Base-by-base conservation (phyloP, 2,888 invertebrate species). In the Gonocerus acuteangulatus region DNA sequence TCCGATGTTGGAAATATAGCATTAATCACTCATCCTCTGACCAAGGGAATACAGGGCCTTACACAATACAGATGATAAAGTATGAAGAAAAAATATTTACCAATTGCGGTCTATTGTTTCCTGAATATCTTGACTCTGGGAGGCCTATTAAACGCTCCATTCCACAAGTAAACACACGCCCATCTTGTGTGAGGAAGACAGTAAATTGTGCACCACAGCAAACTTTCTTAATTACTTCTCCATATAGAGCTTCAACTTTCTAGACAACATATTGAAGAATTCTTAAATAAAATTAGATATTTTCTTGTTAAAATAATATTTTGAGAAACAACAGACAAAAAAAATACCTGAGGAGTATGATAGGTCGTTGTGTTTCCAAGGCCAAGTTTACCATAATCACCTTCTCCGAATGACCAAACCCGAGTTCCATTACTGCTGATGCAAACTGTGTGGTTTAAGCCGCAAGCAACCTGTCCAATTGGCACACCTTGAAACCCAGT, bases 391-490 rank as follows among this genome's bases (percentile, higher is more conserved):
- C 83, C 83, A 71, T 80, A 80, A 69, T 82, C 82, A 1, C 82
- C 82, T 72, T 83, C 83, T 2, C 84, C 84, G 72, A 82, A 84
- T 0, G 81, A 77, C 82, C 82, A 84, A 0, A 82, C 80, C 1
- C 73, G 76, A 68, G 74, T 73, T 1, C 82, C 82, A 70, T 83
- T 82, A 2, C 72, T 69, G 1, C 81, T 79, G 19, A 82, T 75
- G 70, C 82, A 81, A 23, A 82, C 76, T 0, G 82, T 82, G 70
- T 84, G 83, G 69, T 82, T 82, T 56, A 83, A 71, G 1, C 83
- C 83, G 72, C 83, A 83, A 6, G 83, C 76, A 16, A 82, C 81
- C 51, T 71, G 71, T 21, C 68, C 70, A 15, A 71, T 66, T 7
- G 47, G 48, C 2, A 60, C 27, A n/a, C 65, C 65, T 19, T 61